Conservation (phyloP, 2,888 invertebrate genomes). For the Hanleya hanleyi region DNA sequence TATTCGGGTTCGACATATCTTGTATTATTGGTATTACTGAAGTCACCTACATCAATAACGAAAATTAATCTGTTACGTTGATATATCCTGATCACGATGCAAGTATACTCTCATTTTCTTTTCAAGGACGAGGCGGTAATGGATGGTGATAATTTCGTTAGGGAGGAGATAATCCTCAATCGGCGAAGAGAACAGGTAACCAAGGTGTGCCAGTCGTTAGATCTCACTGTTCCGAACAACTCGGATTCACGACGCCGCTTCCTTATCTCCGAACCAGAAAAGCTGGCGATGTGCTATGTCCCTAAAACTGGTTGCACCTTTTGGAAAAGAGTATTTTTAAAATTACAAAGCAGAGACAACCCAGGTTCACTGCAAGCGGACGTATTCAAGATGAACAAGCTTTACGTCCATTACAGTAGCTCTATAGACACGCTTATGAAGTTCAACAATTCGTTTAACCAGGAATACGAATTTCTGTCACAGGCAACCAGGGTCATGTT, state of each 20-base stretch:
- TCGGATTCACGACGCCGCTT: conserved; percentile 2
- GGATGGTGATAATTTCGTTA: no score
- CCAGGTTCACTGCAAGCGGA: background rate
- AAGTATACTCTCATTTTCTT: no score
- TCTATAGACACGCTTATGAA: no score
- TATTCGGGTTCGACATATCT: no score
- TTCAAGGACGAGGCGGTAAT: no score
- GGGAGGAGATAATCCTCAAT: no score
- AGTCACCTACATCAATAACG: no score
- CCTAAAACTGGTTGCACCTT: background rate
- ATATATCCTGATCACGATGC: no score
- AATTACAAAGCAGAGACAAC: background rate
- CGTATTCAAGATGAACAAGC: background rate
- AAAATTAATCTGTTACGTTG: no score
- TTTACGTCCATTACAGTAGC: conserved; percentile 2
- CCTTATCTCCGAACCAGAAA: conserved; percentile 13
- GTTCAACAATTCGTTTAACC: conserved; percentile 18
- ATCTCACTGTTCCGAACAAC: background rate
- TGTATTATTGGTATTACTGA: no score
- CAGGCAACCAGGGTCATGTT: conserved; percentile 86
- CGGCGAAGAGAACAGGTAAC: no score
- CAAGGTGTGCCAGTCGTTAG: background rate
- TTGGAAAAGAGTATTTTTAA: background rate
- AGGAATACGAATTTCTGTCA: conserved; percentile 26
- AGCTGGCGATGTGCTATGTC: conserved; percentile 30